Percentiles rank a stretch among this genome's conserved stretches.
Conservation (phyloP, 2,113 vertebrate genomes). For the Cebus imitator region DNA sequence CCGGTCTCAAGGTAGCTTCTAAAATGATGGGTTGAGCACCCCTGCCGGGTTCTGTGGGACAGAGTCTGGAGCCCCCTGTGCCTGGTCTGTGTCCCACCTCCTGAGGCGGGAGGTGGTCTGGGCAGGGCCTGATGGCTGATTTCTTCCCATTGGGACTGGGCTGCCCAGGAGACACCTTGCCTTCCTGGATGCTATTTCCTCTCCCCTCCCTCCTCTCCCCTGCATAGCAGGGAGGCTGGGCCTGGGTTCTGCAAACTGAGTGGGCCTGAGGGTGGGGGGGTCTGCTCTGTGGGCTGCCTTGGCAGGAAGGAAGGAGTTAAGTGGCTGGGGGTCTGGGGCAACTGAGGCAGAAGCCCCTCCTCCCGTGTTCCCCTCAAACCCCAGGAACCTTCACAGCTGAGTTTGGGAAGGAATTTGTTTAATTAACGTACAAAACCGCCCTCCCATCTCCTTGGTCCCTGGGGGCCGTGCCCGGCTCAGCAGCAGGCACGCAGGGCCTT, state of each 20-base stretch:
- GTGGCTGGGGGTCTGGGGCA: not conserved
- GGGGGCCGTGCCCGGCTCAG: constrained; percentile 8
- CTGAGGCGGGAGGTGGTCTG: not conserved
- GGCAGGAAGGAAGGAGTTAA: not conserved
- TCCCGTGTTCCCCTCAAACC: not conserved
- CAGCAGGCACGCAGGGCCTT: constrained; percentile 88
- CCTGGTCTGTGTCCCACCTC: not conserved
- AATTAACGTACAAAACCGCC: constrained; percentile 75
- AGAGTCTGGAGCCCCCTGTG: too few species aligned
- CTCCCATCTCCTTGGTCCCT: not conserved
- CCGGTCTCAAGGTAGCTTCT: not conserved
- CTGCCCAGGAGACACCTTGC: not conserved
- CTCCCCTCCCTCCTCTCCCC: not conserved
- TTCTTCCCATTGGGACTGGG: not conserved
- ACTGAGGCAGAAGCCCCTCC: not conserved
- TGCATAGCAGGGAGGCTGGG: fast-evolving
- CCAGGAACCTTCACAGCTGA: not conserved
- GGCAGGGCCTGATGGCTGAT: not conserved
- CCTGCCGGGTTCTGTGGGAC: not conserved
- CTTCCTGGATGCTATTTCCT: too few species aligned
- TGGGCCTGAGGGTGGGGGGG: not conserved
- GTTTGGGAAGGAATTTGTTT: constrained; percentile 44
- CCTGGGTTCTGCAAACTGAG: too few species aligned
- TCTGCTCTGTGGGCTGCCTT: not conserved
- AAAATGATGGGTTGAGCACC: not conserved